Conservation (phyloP, 2,888 invertebrate genomes). For the Torymus tubicola region DNA sequence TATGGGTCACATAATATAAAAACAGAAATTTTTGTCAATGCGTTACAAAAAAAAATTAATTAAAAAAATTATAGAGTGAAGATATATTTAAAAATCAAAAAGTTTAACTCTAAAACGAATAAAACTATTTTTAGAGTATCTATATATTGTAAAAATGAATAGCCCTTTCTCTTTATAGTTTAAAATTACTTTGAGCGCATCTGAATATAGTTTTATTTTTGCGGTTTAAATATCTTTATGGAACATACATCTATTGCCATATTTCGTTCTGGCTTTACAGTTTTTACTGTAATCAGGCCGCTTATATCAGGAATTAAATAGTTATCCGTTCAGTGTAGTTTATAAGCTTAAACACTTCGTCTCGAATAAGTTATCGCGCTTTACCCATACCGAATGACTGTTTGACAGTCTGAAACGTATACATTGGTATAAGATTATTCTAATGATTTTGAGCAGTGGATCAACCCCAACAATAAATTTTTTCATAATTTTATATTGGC, state of each 20-base stretch:
- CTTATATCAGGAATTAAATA: constrained; percentile 33
- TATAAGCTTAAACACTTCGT: constrained; percentile 8
- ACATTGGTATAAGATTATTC: constrained; percentile 6
- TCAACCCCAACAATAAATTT: not conserved
- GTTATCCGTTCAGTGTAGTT: constrained; percentile 22
- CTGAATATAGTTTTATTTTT: constrained; percentile 29
- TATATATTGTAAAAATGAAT: too few species aligned
- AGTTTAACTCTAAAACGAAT: too few species aligned
- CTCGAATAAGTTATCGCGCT: constrained; percentile 29
- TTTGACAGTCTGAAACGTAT: constrained; percentile 23
- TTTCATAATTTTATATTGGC: not conserved
- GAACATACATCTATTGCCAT: constrained; percentile 31
- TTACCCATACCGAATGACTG: constrained; percentile 9
- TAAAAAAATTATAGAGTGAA: too few species aligned
- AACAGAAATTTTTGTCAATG: too few species aligned
- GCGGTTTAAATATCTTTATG: constrained; percentile 10
- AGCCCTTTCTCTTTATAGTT: not conserved
- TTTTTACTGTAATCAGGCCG: constrained; percentile 22
- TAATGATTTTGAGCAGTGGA: constrained; percentile 10
- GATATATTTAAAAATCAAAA: too few species aligned
- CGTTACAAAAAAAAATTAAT: too few species aligned
- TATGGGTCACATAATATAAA: too few species aligned
- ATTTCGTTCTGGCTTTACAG: constrained; percentile 26
- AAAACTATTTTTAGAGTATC: too few species aligned
- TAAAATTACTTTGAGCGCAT: not conserved